Conservation (phyloP, 2,797 vertebrate genomes). For the Sebastolobus alascanus region DNA sequence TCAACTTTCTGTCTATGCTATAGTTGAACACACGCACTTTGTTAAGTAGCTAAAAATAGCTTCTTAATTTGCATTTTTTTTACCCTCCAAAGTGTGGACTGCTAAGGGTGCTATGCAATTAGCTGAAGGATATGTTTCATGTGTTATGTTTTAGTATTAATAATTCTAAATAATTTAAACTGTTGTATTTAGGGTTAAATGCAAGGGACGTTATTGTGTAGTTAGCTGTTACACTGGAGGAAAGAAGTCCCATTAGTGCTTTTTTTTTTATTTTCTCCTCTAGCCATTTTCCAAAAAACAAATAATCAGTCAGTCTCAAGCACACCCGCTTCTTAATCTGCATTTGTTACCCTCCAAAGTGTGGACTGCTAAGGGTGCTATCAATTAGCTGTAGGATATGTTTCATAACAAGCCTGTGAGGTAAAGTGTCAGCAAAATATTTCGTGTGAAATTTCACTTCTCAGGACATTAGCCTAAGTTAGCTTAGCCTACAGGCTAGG, state of each 20-base stretch:
- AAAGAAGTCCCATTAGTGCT: background rate
- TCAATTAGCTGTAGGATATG: conserved; percentile 45
- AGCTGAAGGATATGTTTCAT: conserved; percentile 50
- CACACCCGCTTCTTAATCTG: conserved; percentile 1
- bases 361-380: background rate
- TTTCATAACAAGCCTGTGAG: conserved; percentile 39
- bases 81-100: background rate
- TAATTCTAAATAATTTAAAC: background rate
- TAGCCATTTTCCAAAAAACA: no score
- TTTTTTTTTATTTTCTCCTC: background rate
- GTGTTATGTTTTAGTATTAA: background rate
- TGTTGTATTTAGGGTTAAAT: background rate
- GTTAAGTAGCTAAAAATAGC: background rate
- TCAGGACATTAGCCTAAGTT: conserved; percentile 53
- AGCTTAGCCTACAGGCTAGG: conserved; percentile 43
- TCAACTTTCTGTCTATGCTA: background rate
- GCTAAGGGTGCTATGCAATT: conserved; percentile 20
- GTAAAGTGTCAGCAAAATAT: conserved; percentile 38
- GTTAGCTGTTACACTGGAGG: background rate
- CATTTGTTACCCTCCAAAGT: background rate
- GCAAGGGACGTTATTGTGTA: no score
- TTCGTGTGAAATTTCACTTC: conserved; percentile 32
- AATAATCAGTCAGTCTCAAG: no score
- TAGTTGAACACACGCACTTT: background rate
- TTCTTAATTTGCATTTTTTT: conserved; percentile 1